These are phyloP conservation scores for Zosterops lateralis DNA, from an alignment of 2,113 vertebrate species.

Conservation along the genomic window DNA sequence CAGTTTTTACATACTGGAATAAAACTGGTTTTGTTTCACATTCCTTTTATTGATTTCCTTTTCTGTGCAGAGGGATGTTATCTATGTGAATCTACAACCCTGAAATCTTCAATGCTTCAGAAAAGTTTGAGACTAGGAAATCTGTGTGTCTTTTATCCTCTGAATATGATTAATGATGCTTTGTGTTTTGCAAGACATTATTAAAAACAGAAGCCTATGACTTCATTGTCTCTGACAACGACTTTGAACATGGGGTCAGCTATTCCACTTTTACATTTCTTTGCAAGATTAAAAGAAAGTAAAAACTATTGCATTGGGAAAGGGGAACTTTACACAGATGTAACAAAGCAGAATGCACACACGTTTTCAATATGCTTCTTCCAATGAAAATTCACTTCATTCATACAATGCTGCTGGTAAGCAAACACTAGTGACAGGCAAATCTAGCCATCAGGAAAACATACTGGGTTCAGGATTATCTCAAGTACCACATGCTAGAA, in stretches of 20 bases:
- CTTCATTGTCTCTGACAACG: constrained; percentile 78
- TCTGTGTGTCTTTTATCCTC: constrained; percentile 73
- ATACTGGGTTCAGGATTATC: constrained; percentile 62
- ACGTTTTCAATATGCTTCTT: constrained; percentile 79
- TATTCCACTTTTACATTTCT: constrained; percentile 76
- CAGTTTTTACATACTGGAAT: constrained; percentile 23
- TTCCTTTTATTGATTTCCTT: constrained; percentile 35
- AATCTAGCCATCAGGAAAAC: constrained; percentile 72
- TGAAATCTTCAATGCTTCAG: constrained; percentile 51
- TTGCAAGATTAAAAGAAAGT: constrained; percentile 80
- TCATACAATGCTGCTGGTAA: constrained; percentile 71
- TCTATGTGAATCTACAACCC: constrained; percentile 62
- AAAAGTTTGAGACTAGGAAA: constrained; percentile 65
- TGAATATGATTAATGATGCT: constrained; percentile 77
- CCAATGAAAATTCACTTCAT: constrained; percentile 71
- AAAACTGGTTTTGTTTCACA: constrained; percentile 31
- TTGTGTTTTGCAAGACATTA: constrained; percentile 76
- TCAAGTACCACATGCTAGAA: constrained; percentile 60
- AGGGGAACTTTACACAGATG: constrained; percentile 70
- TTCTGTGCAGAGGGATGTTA: constrained; percentile 54
- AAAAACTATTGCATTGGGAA: constrained; percentile 69
- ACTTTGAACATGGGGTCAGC: constrained; percentile 77
- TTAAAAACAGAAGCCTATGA: constrained; percentile 82
- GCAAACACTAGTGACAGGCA: constrained; percentile 72
- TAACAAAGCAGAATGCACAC: constrained; percentile 71